Conservation (phyloP, 2,888 invertebrate genomes). For the Tipula lateralis region DNA sequence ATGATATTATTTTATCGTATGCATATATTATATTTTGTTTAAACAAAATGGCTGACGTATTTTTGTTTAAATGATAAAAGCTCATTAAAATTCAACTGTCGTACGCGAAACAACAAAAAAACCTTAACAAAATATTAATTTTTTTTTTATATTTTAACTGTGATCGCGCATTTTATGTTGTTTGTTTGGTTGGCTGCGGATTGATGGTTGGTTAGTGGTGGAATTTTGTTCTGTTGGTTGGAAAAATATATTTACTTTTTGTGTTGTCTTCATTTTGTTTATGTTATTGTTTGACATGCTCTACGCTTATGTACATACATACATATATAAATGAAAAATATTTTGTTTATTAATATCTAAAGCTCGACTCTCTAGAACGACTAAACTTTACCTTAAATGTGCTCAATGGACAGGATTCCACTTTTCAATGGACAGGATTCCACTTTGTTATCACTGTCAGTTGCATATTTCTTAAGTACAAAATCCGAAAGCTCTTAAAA, state of each 20-base stretch:
- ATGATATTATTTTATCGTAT: background rate
- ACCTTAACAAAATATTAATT: background rate
- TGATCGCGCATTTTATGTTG: slow-evolving; percentile 9
- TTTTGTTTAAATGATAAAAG: slow-evolving; percentile 19
- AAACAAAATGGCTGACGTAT: background rate
- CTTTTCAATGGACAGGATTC: too few species aligned
- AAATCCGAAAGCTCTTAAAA: too few species aligned
- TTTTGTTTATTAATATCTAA: too few species aligned
- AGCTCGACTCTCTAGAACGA: too few species aligned
- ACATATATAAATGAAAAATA: background rate
- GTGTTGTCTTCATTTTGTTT: background rate
- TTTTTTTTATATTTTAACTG: background rate
- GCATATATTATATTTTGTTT: too few species aligned
- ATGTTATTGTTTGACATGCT: background rate
- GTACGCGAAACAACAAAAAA: background rate
- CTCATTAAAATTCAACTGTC: slow-evolving; percentile 11
- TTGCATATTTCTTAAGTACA: too few species aligned
- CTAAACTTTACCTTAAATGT: too few species aligned
- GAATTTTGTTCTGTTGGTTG: background rate
- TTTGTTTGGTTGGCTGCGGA: slow-evolving; percentile 7
- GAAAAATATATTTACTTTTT: background rate
- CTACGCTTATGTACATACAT: too few species aligned
- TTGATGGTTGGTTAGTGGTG: slow-evolving; percentile 6
- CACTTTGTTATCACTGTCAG: too few species aligned
- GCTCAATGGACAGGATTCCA: too few species aligned